Conservation (phyloP, 2,797 vertebrate species). For the Aulostomus chinensis region DNA sequence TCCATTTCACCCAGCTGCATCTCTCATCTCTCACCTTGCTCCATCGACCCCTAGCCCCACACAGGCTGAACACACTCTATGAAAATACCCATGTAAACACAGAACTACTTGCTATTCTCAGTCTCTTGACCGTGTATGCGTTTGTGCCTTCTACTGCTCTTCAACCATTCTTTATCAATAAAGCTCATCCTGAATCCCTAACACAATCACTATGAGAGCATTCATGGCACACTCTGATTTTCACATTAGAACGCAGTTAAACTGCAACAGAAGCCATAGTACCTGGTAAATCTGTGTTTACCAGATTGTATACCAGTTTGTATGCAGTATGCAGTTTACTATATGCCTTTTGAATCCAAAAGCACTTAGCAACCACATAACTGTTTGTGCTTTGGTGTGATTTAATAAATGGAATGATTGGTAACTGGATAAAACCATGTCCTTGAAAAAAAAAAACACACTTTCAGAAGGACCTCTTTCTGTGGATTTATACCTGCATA, state of each 20-base stretch:
- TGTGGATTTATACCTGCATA: no score
- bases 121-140: slow-evolving; percentile 16
- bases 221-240: slow-evolving; percentile 4
- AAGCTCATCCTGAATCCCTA: slow-evolving; percentile 12
- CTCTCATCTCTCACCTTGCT: slow-evolving; percentile 47
- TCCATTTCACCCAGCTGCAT: slow-evolving; percentile 39
- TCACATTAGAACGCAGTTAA: slow-evolving; percentile 4
- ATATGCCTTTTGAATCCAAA: slow-evolving; percentile 16
- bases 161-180: slow-evolving; percentile 34
- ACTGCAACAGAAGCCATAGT: slow-evolving; percentile 1
- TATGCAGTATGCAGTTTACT: slow-evolving; percentile 6
- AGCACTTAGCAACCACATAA: slow-evolving; percentile 3
- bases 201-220: slow-evolving; percentile 18
- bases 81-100: slow-evolving; percentile 41
- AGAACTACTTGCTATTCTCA: slow-evolving; percentile 40
- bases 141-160: slow-evolving; percentile 23
- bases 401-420: no score
- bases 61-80: slow-evolving; percentile 16
- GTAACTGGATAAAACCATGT: no score
- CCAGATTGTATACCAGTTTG: slow-evolving; percentile 1
- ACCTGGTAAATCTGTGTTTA: slow-evolving; percentile 25
- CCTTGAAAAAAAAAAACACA: no score
- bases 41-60: slow-evolving; percentile 29
- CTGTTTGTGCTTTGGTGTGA: slow-evolving; percentile 1
- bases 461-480: no score